phyloP scores from a whole-genome alignment of 2,888 invertebrate genomes.

The Rhamphomyia laevipes region DNA sequence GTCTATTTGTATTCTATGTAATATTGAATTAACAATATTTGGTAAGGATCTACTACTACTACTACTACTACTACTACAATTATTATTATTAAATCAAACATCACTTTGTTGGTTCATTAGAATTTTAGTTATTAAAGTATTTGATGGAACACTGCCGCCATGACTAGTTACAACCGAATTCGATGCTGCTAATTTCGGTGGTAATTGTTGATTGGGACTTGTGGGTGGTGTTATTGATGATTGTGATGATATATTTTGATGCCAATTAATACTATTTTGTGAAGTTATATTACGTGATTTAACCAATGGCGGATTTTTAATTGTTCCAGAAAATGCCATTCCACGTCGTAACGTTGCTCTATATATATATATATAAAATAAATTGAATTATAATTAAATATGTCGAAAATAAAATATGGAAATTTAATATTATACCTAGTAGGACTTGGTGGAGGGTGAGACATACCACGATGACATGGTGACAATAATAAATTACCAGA shows the following conservation, averaged over 20 bases:
- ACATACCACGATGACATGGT: constrained; percentile 58
- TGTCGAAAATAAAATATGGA: neutral
- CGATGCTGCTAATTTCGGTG: constrained; percentile 7
- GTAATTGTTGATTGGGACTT: constrained; percentile 24
- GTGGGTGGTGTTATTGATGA: constrained; percentile 19
- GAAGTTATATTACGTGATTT: constrained; percentile 67
- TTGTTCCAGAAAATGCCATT: constrained; percentile 57
- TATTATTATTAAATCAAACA: constrained; percentile 9
- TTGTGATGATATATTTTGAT: constrained; percentile 14
- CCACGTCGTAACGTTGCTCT: constrained; percentile 46
- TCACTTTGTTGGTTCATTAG: constrained; percentile 5
- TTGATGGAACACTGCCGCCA: neutral
- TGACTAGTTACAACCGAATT: neutral
- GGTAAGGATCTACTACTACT: constrained; percentile 6
- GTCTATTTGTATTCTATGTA: too few relatives aligned
- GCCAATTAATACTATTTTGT: constrained; percentile 37
- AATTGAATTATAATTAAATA: neutral
- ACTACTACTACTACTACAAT: too few relatives aligned
- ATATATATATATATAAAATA: constrained; percentile 1
- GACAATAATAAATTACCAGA: constrained; percentile 40
- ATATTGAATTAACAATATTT: too few relatives aligned
- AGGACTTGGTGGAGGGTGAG: constrained; percentile 74
- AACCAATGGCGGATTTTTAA: constrained; percentile 67
- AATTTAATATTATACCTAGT: constrained; percentile 33
- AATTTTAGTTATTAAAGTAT: neutral